Conservation (phyloP, 2,113 vertebrate genomes). For the Brienomyrus longianalis region DNA sequence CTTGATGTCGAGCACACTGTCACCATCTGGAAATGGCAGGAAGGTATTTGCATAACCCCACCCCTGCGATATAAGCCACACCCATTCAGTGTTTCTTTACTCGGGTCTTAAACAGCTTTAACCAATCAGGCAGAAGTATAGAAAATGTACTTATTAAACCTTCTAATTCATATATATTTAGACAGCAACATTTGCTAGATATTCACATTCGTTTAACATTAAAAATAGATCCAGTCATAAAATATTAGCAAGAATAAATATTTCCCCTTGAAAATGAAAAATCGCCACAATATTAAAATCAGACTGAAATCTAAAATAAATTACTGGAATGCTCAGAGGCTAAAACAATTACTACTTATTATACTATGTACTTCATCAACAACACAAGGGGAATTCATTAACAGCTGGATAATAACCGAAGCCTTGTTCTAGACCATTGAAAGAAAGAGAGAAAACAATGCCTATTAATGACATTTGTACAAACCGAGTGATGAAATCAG, state of each 20-base stretch:
- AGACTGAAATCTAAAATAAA: background rate
- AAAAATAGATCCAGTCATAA: background rate
- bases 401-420: background rate
- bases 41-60: constrained; percentile 65
- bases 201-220: background rate
- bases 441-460: background rate
- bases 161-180: background rate
- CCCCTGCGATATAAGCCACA: background rate
- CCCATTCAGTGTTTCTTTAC: background rate
- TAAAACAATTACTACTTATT: background rate
- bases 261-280: background rate
- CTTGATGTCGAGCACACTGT: constrained; percentile 86
- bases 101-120: background rate
- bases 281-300: background rate
- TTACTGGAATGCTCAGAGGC: background rate
- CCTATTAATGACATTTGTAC: background rate
- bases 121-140: background rate
- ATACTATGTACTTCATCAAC: background rate
- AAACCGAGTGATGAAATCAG: background rate
- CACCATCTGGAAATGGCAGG: constrained; percentile 97
- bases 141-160: background rate
- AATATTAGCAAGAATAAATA: background rate
- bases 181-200: background rate
- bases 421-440: background rate
- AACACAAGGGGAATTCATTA: background rate